Percentiles rank a stretch among this genome's conserved stretches.
phyloP scores from a whole-genome alignment of 2,797 vertebrate species.

The Molossus molossus region DNA sequence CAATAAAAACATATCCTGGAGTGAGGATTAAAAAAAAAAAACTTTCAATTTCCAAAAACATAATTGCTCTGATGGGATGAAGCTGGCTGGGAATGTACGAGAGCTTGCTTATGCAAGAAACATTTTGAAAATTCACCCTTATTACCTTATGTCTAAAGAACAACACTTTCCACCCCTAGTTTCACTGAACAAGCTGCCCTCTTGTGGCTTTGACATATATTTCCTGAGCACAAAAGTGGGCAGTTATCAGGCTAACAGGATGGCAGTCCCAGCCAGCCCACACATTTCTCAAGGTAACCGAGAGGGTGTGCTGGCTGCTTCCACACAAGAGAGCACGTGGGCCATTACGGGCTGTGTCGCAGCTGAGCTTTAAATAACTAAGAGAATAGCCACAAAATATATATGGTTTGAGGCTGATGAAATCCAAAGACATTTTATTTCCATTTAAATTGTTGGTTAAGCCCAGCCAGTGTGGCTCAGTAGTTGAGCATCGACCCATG shows the following conservation, averaged over 20 bases:
- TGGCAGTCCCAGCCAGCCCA: constrained; percentile 65
- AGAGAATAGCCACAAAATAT: not conserved
- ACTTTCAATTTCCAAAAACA: constrained; percentile 33
- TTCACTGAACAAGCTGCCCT: constrained; percentile 49
- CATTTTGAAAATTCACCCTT: not conserved
- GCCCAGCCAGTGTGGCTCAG: too few relatives aligned
- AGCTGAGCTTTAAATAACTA: rapidly evolving
- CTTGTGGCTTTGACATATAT: constrained; percentile 72
- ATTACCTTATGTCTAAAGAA: not conserved
- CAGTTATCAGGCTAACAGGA: not conserved
- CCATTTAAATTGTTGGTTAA: not conserved
- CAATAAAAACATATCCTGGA: not conserved
- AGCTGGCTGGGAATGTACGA: not conserved
- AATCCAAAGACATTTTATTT: not conserved
- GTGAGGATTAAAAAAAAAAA: not conserved
- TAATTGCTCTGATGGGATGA: not conserved
- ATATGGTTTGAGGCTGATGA: not conserved
- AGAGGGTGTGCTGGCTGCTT: constrained; percentile 26
- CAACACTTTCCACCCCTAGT: not conserved
- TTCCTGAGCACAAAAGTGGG: constrained; percentile 21
- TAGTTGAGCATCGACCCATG: too few relatives aligned
- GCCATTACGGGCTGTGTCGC: not conserved
- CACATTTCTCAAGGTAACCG: constrained; percentile 71
- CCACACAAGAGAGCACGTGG: not conserved
- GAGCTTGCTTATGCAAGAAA: constrained; percentile 26